A percentile compares a stretch with the other conserved stretches of the same genome.
These are phyloP conservation scores for Tetramorium parvispinum DNA, from an alignment of 1,140 invertebrate genomes.

Conservation along the genomic window DNA sequence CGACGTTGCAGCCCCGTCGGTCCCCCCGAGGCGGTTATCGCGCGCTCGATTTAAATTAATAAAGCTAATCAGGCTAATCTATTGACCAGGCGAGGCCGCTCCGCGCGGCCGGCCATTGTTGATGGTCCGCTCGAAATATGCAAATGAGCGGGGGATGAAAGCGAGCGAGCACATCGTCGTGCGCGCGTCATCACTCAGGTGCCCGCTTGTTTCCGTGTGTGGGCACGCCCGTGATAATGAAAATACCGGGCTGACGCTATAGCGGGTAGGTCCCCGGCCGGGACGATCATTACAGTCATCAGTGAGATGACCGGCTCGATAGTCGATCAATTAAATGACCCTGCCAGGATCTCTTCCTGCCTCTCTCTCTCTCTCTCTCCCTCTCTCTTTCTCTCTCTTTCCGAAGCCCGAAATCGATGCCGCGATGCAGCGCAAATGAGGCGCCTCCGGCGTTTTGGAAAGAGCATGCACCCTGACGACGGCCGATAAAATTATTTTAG, in stretches of 20 bases:
- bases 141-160: slow-evolving; percentile 77
- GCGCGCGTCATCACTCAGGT: slow-evolving; percentile 75
- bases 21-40: slow-evolving; percentile 37
- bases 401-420: slow-evolving; percentile 67
- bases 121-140: slow-evolving; percentile 76
- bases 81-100: slow-evolving; percentile 53
- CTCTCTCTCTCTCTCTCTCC: not conserved
- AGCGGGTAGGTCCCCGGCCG: slow-evolving; percentile 52
- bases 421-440: slow-evolving; percentile 20
- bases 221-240: slow-evolving; percentile 77
- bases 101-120: slow-evolving; percentile 60
- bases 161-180: slow-evolving; percentile 37
- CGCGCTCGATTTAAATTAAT: slow-evolving; percentile 77
- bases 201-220: slow-evolving; percentile 52
- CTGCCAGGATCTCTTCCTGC: slow-evolving; percentile 30
- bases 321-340: slow-evolving; percentile 79
- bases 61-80: slow-evolving; percentile 80
- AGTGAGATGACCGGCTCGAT: slow-evolving; percentile 78
- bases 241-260: slow-evolving; percentile 77
- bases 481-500: slow-evolving; percentile 64
- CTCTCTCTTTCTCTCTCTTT: slow-evolving; percentile 19
- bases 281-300: slow-evolving; percentile 76
- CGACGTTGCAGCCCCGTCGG: not conserved
- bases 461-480: slow-evolving; percentile 31
- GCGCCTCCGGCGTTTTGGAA: slow-evolving; percentile 15